Conservation (phyloP, 2,888 invertebrate species). For the Eupithecia dodoneata region DNA sequence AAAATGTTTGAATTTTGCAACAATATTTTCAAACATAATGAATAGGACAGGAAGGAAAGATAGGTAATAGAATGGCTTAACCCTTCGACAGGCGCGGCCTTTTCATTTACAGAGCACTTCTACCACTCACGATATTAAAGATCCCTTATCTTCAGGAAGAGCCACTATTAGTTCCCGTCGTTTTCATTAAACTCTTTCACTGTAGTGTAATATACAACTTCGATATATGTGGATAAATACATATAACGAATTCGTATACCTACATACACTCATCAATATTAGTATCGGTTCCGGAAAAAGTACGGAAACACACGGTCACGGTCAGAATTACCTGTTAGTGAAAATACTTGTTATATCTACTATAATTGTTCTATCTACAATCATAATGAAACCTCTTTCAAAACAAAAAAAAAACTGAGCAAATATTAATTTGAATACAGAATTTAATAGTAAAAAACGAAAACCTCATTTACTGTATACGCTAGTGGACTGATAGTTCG, state of each 20-base stretch:
- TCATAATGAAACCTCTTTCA: too few species aligned
- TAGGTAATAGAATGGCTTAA: slow-evolving; percentile 4
- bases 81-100: slow-evolving; percentile 52
- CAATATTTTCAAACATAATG: neutral
- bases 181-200: slow-evolving; percentile 79
- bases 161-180: slow-evolving; percentile 75
- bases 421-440: too few species aligned
- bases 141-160: slow-evolving; percentile 79
- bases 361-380: too few species aligned
- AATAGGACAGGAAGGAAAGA: neutral
- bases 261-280: neutral
- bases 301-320: too few species aligned
- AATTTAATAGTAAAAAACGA: too few species aligned
- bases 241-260: too few species aligned
- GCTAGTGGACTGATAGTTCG: too few species aligned
- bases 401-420: too few species aligned
- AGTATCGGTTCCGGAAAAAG: too few species aligned
- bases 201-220: slow-evolving; percentile 32
- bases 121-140: slow-evolving; percentile 82
- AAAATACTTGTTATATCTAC: neutral
- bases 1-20: too few species aligned
- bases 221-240: neutral
- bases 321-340: neutral
- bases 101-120: slow-evolving; percentile 59
- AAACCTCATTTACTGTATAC: too few species aligned